Evolutionary conservation across 2,888 invertebrate species (phyloP), one percentile per base, ranked within the genome.

Genomic region (Heliconius cydno): DNA sequence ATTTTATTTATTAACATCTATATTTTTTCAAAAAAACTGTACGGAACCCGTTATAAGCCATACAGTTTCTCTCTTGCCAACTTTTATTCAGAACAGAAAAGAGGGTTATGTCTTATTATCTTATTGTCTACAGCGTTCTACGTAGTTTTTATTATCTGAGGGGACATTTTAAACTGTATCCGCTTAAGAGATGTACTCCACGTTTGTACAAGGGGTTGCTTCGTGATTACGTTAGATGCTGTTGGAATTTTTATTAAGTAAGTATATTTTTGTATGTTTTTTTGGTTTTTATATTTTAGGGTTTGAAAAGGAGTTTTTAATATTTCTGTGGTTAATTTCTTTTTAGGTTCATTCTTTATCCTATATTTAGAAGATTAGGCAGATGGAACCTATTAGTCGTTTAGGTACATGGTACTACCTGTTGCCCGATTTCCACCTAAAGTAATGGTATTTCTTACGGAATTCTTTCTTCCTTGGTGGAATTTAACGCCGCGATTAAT

Each of bases 111-210:
- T 80, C 82, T 83, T 91, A 92, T 90, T 89, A 89, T 88, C 90
- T 92, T 92, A 93, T 94, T 93, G 94, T 94, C 93, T 93, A 92
- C 89, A 89, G 91, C 89, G 85, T 85, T 86, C 86, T 92, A 92
- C 91, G 91, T 90, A 90, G 90, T 93, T 94, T 94, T 94, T 94
- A 94, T 94, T 92, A 92, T 93, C 94, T 92, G 92, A 87, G 92
- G 93, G 92, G 92, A 89, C 88, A 87, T 88, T 92, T 93, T 92
- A 92, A 92, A 92, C 87, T 87, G 90, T 87, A 85, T 28, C 86
- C 85, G 90, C 91, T 91, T 91, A 92, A 93, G 92, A 90, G 92
- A 88, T 92, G 91, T 91, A n/a, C n/a, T 60, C 60, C 10, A 90
- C 52, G 19, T 19, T 68, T 25, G 68, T 79, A 83, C 82, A 82